Evolutionary conservation across 1,140 invertebrate species (phyloP), one percentile per base, ranked within the genome.

Genomic region (Atta colombica): DNA sequence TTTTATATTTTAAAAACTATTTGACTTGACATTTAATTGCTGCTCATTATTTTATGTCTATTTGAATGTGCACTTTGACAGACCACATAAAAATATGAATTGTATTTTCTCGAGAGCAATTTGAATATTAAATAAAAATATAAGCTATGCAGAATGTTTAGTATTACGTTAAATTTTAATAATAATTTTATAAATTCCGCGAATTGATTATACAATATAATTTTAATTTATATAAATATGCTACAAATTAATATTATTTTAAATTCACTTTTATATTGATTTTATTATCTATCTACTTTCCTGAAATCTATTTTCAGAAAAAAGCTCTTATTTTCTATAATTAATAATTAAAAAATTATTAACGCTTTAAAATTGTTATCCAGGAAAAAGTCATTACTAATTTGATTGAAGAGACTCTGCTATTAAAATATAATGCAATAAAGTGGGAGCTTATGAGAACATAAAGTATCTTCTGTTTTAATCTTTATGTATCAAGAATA

Each of bases 111-210:
- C 6, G 21, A 16, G 21, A 51, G 6, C 12, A 69, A 69, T 69
- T 69, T 69, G 14, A 69, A 69, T 51, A 69, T 69, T 69, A 69
- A 69, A 49, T 14, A 21, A 69, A 69, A 16, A 18, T 69, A 66
- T 12, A 69, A 25, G 12, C 25, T 16, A 45, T 21, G 12, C 39
- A 49, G 65, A 69, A 69, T 51, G 21, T 49, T 69, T 69, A 14
- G 45, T 69, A 51, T 69, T 69, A 3, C 39, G 14, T 69, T 45
- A 49, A 49, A 68, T 68, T 45, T 69, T 69, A 69, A 69, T 51
- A 21, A 49, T 69, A 69, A 69, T 69, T 69, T 69, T 21, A 49
- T 18, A 6, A 51, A 69, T 25, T 51, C 12, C 21, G 12, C 14
- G 39, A 51, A 4, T 69, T 25, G 3, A 28, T 69, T 69, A 49